Evolutionary conservation across 1,140 invertebrate genomes (phyloP), one percentile per base, ranked within the genome.

Genomic region (Lepeophtheirus salmonis): DNA sequence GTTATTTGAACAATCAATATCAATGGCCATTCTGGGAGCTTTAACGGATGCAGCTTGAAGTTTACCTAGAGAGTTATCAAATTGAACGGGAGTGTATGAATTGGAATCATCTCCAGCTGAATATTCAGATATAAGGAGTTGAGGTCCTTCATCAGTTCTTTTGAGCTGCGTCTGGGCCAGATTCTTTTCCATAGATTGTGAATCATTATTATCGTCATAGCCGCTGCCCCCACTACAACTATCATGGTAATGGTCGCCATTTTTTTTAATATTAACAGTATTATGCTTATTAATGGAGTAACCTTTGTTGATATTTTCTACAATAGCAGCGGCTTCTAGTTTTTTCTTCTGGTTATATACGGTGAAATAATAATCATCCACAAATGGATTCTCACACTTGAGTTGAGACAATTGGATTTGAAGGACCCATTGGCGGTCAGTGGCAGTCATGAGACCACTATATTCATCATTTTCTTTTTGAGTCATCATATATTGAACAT

Each of bases 291-390:
- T n/a, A n/a, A n/a, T n/a, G n/a, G n/a, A n/a, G n/a, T n/a, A n/a
- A n/a, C n/a, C n/a, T n/a, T n/a, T n/a, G n/a, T n/a, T n/a, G n/a
- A n/a, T n/a, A n/a, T n/a, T n/a, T n/a, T n/a, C n/a, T n/a, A n/a
- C n/a, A n/a, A n/a, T n/a, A 26, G 23, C 55, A 2, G 2, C 16
- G 22, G 55, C 55, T 14, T 16, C n/a, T n/a, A 41, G 2, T 21
- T 57, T 20, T n/a, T 57, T 50, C 55, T 57, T 57, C 25, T 57
- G 55, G n/a, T 57, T 51, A 25, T 17, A 41, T 54, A 74, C 72
- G n/a, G 73, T 72, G 62, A 71, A 74, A 64, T 76, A 76, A 64
- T 72, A 76, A 65, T 76, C 75, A 66, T 75, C 73, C 20, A 73
- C 64, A 65, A 72, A 74, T 12, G 74, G 74, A 63, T 75, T 73